Conservation (phyloP, 2,113 vertebrate species). For the Thalassarche chlororhynchos region DNA sequence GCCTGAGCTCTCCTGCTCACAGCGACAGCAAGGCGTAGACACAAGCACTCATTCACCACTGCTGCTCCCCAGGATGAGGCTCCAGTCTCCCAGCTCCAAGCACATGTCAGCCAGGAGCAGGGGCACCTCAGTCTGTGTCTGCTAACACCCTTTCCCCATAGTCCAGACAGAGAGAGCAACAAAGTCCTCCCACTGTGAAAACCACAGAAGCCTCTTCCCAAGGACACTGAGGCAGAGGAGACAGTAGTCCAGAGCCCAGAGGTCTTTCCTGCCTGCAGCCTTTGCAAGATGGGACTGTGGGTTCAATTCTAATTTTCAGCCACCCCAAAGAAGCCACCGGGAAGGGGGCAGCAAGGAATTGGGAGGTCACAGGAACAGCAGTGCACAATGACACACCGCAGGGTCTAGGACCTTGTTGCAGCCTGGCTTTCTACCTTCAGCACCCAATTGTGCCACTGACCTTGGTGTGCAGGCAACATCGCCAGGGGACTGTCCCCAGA, state of each 20-base stretch:
- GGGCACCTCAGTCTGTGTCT: background rate
- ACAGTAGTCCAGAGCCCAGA: background rate
- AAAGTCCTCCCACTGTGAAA: background rate
- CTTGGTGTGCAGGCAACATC: background rate
- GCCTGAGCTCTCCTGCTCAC: background rate
- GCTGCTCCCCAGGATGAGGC: background rate
- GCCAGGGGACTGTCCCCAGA: background rate
- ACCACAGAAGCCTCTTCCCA: background rate
- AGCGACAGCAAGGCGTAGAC: background rate
- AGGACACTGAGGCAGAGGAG: background rate
- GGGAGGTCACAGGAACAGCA: background rate
- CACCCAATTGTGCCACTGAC: background rate
- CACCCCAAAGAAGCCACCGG: background rate
- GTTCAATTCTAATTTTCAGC: background rate
- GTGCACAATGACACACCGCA: background rate
- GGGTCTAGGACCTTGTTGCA: background rate
- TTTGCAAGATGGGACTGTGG: background rate
- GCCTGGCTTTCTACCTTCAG: background rate
- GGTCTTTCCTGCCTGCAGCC: background rate
- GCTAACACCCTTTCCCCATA: background rate
- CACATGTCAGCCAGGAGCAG: background rate
- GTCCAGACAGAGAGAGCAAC: background rate
- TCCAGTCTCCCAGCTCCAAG: background rate
- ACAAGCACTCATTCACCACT: background rate
- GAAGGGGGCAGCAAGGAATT: background rate